A percentile compares a stretch with the other conserved stretches of the same genome.
These are phyloP conservation scores for Mus minutoides DNA, from an alignment of 2,797 vertebrate genomes.

Conservation along the genomic window DNA sequence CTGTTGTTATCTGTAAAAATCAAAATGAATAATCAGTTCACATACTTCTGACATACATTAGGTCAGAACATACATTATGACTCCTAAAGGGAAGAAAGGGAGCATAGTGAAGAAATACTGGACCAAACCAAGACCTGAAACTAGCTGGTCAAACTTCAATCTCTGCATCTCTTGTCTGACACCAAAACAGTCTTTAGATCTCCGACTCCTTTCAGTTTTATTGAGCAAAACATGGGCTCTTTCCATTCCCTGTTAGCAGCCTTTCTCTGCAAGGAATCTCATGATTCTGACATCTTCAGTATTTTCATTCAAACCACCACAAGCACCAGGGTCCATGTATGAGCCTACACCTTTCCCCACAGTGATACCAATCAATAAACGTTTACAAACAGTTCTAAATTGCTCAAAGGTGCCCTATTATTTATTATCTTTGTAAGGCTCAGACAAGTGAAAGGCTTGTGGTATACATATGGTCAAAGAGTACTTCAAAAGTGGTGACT, in stretches of 20 bases:
- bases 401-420: neutral
- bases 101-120: neutral
- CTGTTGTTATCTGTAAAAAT: neutral
- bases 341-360: neutral
- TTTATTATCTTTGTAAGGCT: neutral
- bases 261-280: neutral
- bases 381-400: neutral
- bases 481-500: neutral
- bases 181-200: neutral
- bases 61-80: neutral
- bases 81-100: neutral
- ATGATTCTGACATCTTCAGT: neutral
- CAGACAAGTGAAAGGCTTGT: neutral
- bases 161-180: neutral
- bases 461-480: neutral
- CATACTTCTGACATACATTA: neutral
- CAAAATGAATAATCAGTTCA: neutral
- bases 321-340: neutral
- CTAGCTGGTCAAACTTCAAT: neutral
- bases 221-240: neutral
- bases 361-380: neutral
- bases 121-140: neutral
- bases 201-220: neutral
- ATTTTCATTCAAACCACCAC: neutral
- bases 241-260: neutral